A percentile compares a stretch with the other conserved stretches of the same genome.
Evolutionary conservation across 1,140 invertebrate genomes (phyloP).

Genomic region (Trachelipus rathkii): DNA sequence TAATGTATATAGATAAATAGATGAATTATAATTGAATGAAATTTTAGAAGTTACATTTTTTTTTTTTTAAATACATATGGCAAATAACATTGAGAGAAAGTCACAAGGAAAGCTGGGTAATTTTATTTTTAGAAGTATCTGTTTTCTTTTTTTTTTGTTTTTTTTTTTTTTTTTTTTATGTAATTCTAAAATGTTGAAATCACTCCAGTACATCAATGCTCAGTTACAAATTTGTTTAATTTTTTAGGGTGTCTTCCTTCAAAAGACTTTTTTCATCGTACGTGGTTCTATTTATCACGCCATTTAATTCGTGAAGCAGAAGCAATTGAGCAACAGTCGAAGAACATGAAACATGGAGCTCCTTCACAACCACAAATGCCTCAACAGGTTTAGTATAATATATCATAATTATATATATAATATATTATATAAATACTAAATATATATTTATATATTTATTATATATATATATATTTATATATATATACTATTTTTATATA

Average conservation of each 20-base stretch:
- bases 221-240: not conserved
- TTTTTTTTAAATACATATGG: not conserved
- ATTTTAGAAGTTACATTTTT: too few relatives aligned
- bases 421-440: too few relatives aligned
- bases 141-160: too few relatives aligned
- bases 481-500: constrained; percentile 19
- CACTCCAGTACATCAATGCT: too few relatives aligned
- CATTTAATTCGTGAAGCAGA: constrained; percentile 89
- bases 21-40: too few relatives aligned
- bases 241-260: constrained; percentile 49
- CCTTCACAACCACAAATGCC: not conserved
- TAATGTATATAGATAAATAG: too few relatives aligned
- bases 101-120: not conserved
- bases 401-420: not conserved
- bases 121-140: not conserved
- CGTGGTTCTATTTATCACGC: too few relatives aligned
- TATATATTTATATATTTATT: constrained; percentile 16
- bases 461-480: not conserved
- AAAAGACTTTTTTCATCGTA: constrained; percentile 89
- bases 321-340: constrained; percentile 84
- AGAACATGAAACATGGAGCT: constrained; percentile 57
- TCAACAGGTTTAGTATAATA: constrained; percentile 10
- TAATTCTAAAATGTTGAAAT: too few relatives aligned
- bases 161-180: not conserved
- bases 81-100: not conserved